Evolutionary conservation across 1,140 invertebrate genomes (phyloP).

Genomic region (Coelopa frigida): DNA sequence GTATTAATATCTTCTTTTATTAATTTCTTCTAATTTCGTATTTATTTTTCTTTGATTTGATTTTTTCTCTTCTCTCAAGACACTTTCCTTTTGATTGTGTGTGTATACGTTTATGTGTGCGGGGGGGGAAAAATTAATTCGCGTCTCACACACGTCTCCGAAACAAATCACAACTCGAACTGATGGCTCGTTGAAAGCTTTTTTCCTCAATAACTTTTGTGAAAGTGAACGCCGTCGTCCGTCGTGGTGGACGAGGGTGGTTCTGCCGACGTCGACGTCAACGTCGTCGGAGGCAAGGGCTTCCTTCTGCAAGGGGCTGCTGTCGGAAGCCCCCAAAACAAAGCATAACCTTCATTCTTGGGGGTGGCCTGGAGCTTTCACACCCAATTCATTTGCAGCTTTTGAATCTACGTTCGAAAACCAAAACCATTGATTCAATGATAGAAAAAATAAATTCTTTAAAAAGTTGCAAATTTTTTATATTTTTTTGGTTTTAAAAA

Average conservation of each 20-base stretch:
- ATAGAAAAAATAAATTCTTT: not conserved
- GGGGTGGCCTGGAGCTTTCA: too few relatives aligned
- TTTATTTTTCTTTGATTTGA: not conserved
- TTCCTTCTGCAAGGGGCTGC: too few relatives aligned
- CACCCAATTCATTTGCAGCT: too few relatives aligned
- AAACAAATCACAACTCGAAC: constrained; percentile 8
- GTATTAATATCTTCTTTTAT: not conserved
- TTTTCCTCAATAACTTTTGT: not conserved
- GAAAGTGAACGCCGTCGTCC: not conserved
- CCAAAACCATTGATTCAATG: too few relatives aligned
- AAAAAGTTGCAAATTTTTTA: not conserved
- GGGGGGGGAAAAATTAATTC: not conserved
- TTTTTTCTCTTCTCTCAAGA: not conserved
- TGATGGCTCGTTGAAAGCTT: constrained; percentile 1
- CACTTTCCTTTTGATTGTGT: too few relatives aligned
- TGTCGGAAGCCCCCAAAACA: too few relatives aligned
- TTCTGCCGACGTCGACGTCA: too few relatives aligned
- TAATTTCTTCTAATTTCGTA: not conserved
- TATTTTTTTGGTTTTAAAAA: not conserved
- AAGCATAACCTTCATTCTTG: too few relatives aligned
- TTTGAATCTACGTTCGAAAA: too few relatives aligned
- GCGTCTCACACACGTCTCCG: not conserved
- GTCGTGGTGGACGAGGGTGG: not conserved
- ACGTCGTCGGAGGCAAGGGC: too few relatives aligned
- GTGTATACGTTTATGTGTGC: too few relatives aligned